Percentiles rank a stretch among this genome's conserved stretches.
phyloP scores from a whole-genome alignment of 2,113 vertebrate genomes.

The Artemisiospiza belli region DNA sequence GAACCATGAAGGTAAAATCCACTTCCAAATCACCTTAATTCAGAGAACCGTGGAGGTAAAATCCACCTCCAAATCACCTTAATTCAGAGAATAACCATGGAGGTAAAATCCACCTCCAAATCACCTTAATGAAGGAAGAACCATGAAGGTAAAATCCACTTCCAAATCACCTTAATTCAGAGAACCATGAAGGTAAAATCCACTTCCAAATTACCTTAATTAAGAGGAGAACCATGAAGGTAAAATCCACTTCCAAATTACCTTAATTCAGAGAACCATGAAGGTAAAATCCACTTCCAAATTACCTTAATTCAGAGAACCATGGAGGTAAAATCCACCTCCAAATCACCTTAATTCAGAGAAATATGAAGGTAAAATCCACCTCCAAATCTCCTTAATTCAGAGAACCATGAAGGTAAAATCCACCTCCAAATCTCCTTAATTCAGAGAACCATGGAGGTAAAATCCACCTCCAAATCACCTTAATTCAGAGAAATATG shows the following conservation, averaged over 20 bases:
- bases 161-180: slow-evolving; percentile 88
- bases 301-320: slow-evolving; percentile 89
- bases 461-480: slow-evolving; percentile 71
- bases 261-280: slow-evolving; percentile 78
- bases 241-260: too few species aligned
- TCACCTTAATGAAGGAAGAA: slow-evolving; percentile 89
- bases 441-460: slow-evolving; percentile 87
- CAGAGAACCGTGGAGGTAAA: slow-evolving; percentile 75
- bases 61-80: slow-evolving; percentile 85
- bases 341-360: slow-evolving; percentile 88
- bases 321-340: slow-evolving; percentile 90
- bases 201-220: slow-evolving; percentile 87
- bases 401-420: slow-evolving; percentile 95
- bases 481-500: too few species aligned
- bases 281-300: slow-evolving; percentile 87
- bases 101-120: slow-evolving; percentile 86
- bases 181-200: slow-evolving; percentile 76
- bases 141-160: slow-evolving; percentile 89
- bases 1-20: slow-evolving; percentile 87
- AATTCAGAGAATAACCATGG: slow-evolving; percentile 92
- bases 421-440: slow-evolving; percentile 85
- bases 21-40: too few species aligned
- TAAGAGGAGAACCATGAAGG: slow-evolving; percentile 79
- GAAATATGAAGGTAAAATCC: slow-evolving; percentile 1
- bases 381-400: slow-evolving; percentile 85